Conservation (phyloP, 1,140 invertebrate genomes). For the Drosophila aff. region DNA sequence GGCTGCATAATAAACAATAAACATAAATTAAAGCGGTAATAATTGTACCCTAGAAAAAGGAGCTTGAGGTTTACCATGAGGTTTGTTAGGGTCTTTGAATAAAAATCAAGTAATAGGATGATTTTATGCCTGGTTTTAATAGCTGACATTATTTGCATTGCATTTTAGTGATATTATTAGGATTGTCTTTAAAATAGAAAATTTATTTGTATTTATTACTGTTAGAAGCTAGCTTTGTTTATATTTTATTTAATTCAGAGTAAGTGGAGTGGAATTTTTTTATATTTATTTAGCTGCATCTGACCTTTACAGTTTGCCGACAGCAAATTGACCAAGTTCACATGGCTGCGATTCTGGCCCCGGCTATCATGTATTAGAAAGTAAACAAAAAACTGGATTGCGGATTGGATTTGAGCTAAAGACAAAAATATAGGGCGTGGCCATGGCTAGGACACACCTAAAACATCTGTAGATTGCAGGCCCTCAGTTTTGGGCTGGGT, state of each 20-base stretch:
- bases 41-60: constrained; percentile 33
- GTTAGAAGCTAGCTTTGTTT: background rate
- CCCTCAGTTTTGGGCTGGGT: constrained; percentile 61
- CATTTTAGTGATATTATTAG: background rate
- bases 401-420: constrained; percentile 52
- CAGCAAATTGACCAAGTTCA: constrained; percentile 70
- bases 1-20: constrained; percentile 69
- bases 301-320: constrained; percentile 62
- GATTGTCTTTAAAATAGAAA: background rate
- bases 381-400: constrained; percentile 43
- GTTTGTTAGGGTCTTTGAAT: constrained; percentile 1
- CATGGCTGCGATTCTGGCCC: constrained; percentile 61
- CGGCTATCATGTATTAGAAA: constrained; percentile 73
- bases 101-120: background rate
- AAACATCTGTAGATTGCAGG: constrained; percentile 29
- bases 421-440: constrained; percentile 29
- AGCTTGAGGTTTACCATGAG: background rate
- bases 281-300: constrained; percentile 4
- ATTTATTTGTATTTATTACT: background rate
- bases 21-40: constrained; percentile 70
- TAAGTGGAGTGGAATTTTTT: constrained; percentile 2
- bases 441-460: constrained; percentile 55
- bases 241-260: background rate
- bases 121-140: background rate
- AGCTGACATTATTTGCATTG: background rate